phyloP scores from a whole-genome alignment of 2,113 vertebrate genomes.

The Chamaetylas fuelleborni region DNA sequence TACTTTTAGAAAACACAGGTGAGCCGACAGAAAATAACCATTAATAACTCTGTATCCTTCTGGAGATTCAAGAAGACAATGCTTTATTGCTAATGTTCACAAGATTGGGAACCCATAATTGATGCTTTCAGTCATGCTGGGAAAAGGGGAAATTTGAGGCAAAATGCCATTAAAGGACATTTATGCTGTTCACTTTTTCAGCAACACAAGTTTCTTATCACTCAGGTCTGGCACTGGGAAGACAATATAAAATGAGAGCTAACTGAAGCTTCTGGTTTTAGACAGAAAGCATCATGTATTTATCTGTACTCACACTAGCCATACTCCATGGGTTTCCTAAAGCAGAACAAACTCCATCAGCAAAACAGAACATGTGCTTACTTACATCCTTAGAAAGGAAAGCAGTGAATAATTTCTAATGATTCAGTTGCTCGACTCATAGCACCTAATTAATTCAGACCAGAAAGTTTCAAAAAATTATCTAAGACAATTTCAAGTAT shows the following conservation, averaged over 20 bases:
- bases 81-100: not conserved
- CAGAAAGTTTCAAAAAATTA: conserved; percentile 10
- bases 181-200: conserved; percentile 6
- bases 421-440: not conserved
- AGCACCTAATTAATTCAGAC: not conserved
- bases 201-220: not conserved
- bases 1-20: not conserved
- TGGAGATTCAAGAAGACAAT: not conserved
- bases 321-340: conserved; percentile 17
- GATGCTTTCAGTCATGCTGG: not conserved
- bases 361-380: conserved; percentile 50
- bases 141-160: not conserved
- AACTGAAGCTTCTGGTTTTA: conserved; percentile 19
- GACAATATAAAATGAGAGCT: conserved; percentile 28
- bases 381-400: conserved; percentile 47
- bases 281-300: conserved; percentile 16
- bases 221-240: not conserved
- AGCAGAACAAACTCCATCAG: conserved; percentile 40
- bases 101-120: fast-evolving
- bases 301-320: not conserved
- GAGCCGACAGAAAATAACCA: not conserved
- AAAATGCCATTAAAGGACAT: not conserved
- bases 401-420: conserved; percentile 42
- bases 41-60: not conserved
- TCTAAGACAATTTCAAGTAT: not conserved